phyloP scores from a whole-genome alignment of 2,888 invertebrate genomes.

The Noctua janthina region DNA sequence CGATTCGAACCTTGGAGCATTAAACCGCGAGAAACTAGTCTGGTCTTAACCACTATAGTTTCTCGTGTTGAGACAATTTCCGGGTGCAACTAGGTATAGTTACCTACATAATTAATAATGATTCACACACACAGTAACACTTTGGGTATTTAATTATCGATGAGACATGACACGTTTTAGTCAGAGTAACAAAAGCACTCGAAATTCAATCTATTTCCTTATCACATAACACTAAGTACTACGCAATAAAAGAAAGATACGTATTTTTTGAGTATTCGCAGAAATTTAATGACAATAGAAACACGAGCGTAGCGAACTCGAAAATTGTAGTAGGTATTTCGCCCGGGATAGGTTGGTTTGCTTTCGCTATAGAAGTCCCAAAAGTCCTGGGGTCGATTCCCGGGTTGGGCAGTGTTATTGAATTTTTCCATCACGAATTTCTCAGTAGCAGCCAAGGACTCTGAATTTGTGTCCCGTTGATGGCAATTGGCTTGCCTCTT shows the following conservation, averaged over 20 bases:
- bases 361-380: too few relatives aligned
- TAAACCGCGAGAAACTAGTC: neutral
- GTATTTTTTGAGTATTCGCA: neutral
- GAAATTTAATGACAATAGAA: neutral
- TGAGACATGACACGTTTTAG: slow-evolving; percentile 11
- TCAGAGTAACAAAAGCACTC: slow-evolving; percentile 6
- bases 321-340: too few relatives aligned
- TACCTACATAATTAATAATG: neutral
- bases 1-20: neutral
- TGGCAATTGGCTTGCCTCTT: too few relatives aligned
- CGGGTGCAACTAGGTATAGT: neutral
- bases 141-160: slow-evolving; percentile 11
- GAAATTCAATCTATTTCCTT: neutral
- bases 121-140: neutral
- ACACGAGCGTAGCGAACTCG: too few relatives aligned
- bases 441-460: too few relatives aligned
- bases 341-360: too few relatives aligned
- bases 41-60: neutral
- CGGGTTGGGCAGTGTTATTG: too few relatives aligned
- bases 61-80: neutral
- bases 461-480: too few relatives aligned
- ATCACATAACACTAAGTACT: neutral
- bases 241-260: neutral
- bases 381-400: too few relatives aligned
- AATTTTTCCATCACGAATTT: too few relatives aligned